These are phyloP conservation scores for Atta colombica DNA, from an alignment of 1,140 invertebrate genomes.

Conservation along the genomic window DNA sequence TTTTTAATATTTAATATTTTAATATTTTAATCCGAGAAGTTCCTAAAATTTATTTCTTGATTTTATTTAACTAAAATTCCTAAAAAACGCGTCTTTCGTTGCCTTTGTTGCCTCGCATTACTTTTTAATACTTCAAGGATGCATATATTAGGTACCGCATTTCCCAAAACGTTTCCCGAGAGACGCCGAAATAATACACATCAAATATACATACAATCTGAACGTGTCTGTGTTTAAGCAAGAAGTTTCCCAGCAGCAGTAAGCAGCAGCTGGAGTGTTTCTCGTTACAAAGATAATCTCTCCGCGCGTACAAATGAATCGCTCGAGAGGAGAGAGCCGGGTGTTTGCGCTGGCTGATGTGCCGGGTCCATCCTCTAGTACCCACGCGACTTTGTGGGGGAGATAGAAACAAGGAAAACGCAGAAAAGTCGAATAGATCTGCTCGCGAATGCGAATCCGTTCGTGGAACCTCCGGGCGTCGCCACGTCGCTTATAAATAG, in stretches of 20 bases:
- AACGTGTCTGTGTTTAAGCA: slow-evolving; percentile 39
- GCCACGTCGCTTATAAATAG: slow-evolving; percentile 74
- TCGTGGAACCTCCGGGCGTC: slow-evolving; percentile 63
- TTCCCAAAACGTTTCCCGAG: slow-evolving; percentile 14
- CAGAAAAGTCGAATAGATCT: slow-evolving; percentile 20
- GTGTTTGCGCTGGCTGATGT: slow-evolving; percentile 45
- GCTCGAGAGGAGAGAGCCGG: slow-evolving; percentile 25
- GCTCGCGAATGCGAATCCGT: slow-evolving; percentile 30
- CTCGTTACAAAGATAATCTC: slow-evolving; percentile 67
- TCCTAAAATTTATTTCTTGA: neutral
- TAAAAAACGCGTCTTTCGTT: neutral
- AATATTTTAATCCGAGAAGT: neutral
- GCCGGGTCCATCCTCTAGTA: slow-evolving; percentile 41
- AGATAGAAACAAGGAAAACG: slow-evolving; percentile 43
- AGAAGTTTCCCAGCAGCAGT: slow-evolving; percentile 50
- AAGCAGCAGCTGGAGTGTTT: slow-evolving; percentile 55
- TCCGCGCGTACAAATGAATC: slow-evolving; percentile 62
- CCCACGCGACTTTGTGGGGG: neutral
- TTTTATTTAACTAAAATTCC: neutral
- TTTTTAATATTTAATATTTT: too few relatives aligned
- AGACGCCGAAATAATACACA: slow-evolving; percentile 48
- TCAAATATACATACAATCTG: slow-evolving; percentile 30
- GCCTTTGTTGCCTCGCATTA: neutral
- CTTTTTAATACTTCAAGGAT: neutral
- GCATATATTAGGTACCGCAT: neutral